Evolutionary conservation across 2,113 vertebrate species (phyloP).

Genomic region (Montifringilla adamsi): DNA sequence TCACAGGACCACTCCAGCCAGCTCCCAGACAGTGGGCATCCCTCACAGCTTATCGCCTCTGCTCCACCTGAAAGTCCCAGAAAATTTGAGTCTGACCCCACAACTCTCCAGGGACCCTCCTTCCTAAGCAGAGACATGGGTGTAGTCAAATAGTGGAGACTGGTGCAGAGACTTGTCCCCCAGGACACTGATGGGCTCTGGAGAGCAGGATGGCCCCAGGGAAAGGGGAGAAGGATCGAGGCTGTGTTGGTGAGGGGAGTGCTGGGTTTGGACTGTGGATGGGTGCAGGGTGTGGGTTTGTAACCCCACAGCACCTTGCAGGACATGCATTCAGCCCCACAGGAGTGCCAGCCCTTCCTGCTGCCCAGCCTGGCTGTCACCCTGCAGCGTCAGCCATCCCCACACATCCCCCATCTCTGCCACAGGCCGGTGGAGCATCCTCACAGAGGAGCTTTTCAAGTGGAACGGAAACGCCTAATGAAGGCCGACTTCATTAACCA

Average conservation of each 20-base stretch:
- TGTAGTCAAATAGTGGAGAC: not conserved
- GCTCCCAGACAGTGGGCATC: not conserved
- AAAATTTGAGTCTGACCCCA: not conserved
- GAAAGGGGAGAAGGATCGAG: rapidly evolving
- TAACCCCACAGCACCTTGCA: not conserved
- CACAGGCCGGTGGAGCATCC: not conserved
- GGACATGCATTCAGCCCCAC: rapidly evolving
- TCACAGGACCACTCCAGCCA: not conserved
- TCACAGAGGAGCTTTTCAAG: conserved; percentile 50
- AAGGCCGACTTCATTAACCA: conserved; percentile 38
- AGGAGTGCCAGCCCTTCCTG: not conserved
- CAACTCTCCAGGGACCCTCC: not conserved
- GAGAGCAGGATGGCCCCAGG: not conserved
- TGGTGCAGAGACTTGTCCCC: not conserved
- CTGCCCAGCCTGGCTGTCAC: not conserved
- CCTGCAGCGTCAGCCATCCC: not conserved
- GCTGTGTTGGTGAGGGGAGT: not conserved
- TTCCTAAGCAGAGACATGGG: rapidly evolving
- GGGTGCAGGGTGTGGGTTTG: not conserved
- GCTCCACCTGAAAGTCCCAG: not conserved
- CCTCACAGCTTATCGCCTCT: not conserved
- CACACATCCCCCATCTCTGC: not conserved
- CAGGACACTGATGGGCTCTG: not conserved
- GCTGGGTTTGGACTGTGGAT: rapidly evolving
- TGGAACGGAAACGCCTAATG: conserved; percentile 42